Base-by-base conservation (phyloP, 2,797 vertebrate species). In the Apogon hyalosoma region DNA sequence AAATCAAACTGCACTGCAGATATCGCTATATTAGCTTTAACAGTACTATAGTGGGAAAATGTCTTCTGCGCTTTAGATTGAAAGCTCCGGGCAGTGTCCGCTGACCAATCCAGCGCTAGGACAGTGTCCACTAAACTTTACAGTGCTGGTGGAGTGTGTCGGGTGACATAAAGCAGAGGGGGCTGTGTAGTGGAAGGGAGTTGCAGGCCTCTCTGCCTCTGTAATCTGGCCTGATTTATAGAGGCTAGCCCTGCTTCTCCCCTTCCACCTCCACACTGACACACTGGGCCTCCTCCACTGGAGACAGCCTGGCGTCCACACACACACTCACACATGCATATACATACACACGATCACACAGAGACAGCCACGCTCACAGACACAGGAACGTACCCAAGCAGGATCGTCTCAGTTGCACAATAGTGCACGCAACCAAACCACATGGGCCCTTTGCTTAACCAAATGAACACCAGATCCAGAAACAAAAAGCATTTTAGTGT, bases 201-300 rank as follows among this genome's bases (percentile, higher is more conserved):
- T 95, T 93, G 93, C 94, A 86, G 76, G 77, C 75, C 86, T 87
- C 83, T 89, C 83, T 88, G 84, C 94, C 95, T 95, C 96, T 97
- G 94, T 99, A 98, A 99, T 99, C 97, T 98, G 95, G 93, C 84
- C 95, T 98, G 97, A 98, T 98, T 98, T 98, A 98, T 98, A 93
- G 95, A 86, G 73, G 71, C 81, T 77, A 79, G 73, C 67, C 76
- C 80, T 75, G 94, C 21, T 90, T 94, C 93, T 87, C 95, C 96
- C 96, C 80, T 86, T 88, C 85, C 84, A 88, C 85, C 82, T 89
- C 82, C 66, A 72, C 82, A 82, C 84, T 70, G 66, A 88, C 85
- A 88, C 80, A 87, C 75, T 85, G 95, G 95, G 96, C 95, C 96
- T 95, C 94, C 94, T 95, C 95, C 93, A 92, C 94, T 95, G 95